Evolutionary conservation across 2,888 invertebrate genomes (phyloP), one percentile per base, ranked within the genome.

Genomic region (Chamaedrilus cognettii): DNA sequence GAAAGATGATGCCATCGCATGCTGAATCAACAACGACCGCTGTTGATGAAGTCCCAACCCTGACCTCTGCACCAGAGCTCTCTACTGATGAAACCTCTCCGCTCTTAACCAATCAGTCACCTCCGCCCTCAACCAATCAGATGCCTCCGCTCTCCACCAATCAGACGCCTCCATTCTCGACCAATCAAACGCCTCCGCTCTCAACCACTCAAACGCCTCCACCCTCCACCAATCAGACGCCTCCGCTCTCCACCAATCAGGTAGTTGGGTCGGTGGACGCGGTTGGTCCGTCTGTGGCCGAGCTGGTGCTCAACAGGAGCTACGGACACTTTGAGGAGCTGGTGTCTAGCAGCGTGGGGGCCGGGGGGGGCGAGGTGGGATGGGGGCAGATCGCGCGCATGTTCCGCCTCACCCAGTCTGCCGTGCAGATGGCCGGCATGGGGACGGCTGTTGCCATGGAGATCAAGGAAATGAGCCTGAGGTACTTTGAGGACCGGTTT

Each of bases 401-500:
- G 52, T 82, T 82, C 72, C 75, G 80, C 64, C 71, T 80, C 55
- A 79, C 81, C 7, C 79, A 77, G 64, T 70, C 65, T 19, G 80
- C 79, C 1, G 73, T 82, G 4, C 71, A 76, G 42, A 65, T 78
- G 60, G 81, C 78, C 1, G 82, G 82, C 4, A 76, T 72, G 2
- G 78, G 80, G 3, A 77, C 79, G 0, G 77, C 79, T 0, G 69
- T 76, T 11, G 81, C 81, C 30, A 42, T 74, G 42, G 75, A 77
- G 67, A 77, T 79, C 55, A 82, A 80, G 66, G 82, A 82, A 63
- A 76, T 78, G 72, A 79, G 79, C 31, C 69, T 81, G 57, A 76
- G 73, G 34, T 82, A 80, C 68, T 77, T 82, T 55, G 80, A 77
- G 64, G 81, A 82, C 67, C 77, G 74, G 59, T 81, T 78, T 74